Base-by-base conservation (phyloP, 2,888 invertebrate species). In the Yponomeuta cagnagella region DNA sequence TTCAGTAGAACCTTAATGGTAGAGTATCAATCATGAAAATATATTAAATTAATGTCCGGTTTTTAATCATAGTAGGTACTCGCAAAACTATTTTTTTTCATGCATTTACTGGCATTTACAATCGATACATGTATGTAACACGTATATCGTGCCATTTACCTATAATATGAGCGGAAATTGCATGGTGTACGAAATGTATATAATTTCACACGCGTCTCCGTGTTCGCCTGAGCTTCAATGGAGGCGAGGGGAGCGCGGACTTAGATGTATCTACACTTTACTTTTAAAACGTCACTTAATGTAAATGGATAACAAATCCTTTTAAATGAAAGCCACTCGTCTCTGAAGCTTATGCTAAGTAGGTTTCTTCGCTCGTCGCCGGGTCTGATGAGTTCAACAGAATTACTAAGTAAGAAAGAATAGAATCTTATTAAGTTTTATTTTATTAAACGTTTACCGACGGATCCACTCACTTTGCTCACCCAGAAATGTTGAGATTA, bases 321-420 rank as follows among this genome's bases (percentile, higher is more conserved):
- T 74, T 74, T 71, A 78, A 78, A 80, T 78, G 72, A 80, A 78
- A 80, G 76, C 77, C 77, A 74, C 77, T 71, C 67, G 70, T 71
- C 65, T 69, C 75, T 75, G 75, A 74, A 82, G 82, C 81, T 86
- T 85, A 86, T 84, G 85, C 79, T 82, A 85, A 87, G 79, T 78
- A 81, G 82, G 81, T 82, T 82, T 80, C 77, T 79, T 76, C 80
- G 83, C 83, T 85, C 82, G 85, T 86, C 80, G 65, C 85, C 79
- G 78, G 80, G 82, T 81, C 77, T 80, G 82, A 87, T 85, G 80
- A 78, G 79, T 73, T 79, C 68, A 68, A 68, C 68, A 52, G 67
- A 68, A 68, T 68, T 10, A 48, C 68, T 68, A 68, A 68, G 48
- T 68, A 48, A 68, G 31, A 52, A 68, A 52, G 68, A 68, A 68